Conservation (phyloP, 2,113 vertebrate genomes). For the Turnix velox region DNA sequence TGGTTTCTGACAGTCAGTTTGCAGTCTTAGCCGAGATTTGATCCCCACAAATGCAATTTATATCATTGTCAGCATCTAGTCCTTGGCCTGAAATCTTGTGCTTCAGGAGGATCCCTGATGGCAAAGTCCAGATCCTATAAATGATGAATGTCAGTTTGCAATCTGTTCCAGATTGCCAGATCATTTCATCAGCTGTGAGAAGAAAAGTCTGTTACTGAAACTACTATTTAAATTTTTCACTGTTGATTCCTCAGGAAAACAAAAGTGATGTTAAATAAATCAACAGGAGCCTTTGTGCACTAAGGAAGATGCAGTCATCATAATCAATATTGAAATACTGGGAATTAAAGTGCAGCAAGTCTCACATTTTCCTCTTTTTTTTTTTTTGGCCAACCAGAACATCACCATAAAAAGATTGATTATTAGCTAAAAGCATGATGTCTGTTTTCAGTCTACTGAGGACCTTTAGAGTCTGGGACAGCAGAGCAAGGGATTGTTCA, state of each 20-base stretch:
- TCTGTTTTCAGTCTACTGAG: background rate
- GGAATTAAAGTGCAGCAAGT: background rate
- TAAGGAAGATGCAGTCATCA: background rate
- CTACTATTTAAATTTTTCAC: background rate
- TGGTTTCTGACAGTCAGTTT: background rate
- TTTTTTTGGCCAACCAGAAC: background rate
- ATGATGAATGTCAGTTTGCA: background rate
- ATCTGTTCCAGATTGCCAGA: background rate
- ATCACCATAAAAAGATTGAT: background rate
- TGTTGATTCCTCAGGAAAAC: background rate
- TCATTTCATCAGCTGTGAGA: background rate
- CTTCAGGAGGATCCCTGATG: background rate
- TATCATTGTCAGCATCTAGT: rapidly evolving
- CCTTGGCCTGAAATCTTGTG: background rate
- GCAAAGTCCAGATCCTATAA: background rate
- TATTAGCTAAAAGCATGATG: background rate
- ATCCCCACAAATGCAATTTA: background rate
- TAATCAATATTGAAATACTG: background rate
- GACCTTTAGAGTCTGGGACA: background rate
- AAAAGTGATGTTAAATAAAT: background rate
- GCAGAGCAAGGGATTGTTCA: background rate
- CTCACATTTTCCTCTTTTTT: background rate
- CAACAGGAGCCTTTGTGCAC: background rate
- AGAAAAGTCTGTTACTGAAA: background rate
- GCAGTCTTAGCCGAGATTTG: background rate